These are phyloP conservation scores for Sphecodes monilicornis DNA, from an alignment of 2,888 invertebrate genomes.

Conservation along the genomic window DNA sequence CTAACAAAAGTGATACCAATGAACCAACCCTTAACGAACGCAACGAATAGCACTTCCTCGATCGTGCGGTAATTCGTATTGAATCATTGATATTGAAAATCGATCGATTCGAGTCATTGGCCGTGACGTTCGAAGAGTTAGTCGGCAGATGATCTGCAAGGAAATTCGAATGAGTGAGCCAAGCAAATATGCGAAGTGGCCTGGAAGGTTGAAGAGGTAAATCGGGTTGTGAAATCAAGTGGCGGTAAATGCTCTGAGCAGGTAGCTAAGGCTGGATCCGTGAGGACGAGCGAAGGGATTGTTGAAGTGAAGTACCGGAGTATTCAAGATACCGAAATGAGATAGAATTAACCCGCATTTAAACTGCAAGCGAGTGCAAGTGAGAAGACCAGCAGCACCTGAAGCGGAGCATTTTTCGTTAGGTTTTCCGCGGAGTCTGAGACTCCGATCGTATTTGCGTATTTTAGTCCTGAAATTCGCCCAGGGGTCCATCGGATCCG, in stretches of 20 bases:
- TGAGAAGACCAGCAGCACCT: conserved; percentile 22
- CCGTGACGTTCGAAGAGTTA: conserved; percentile 9
- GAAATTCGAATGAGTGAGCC: conserved; percentile 75
- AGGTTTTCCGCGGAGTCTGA: conserved; percentile 61
- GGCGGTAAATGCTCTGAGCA: conserved; percentile 78
- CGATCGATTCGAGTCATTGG: conserved; percentile 21
- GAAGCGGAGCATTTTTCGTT: conserved; percentile 55
- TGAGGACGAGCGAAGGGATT: conserved; percentile 51
- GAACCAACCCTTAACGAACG: not conserved
- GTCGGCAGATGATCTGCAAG: conserved; percentile 56
- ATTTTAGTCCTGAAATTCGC: conserved; percentile 76
- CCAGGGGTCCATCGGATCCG: conserved; percentile 70
- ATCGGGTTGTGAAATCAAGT: conserved; percentile 81
- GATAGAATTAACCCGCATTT: conserved; percentile 30
- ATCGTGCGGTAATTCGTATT: not conserved
- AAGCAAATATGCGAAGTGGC: conserved; percentile 78
- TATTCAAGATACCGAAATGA: conserved; percentile 37
- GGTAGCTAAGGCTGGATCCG: conserved; percentile 62
- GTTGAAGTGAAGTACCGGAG: conserved; percentile 35
- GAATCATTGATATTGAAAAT: not conserved
- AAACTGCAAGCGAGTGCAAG: conserved; percentile 30
- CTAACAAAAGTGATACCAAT: not conserved
- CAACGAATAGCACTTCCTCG: not conserved
- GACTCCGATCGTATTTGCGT: conserved; percentile 74
- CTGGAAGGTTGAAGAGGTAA: conserved; percentile 70